A percentile compares a stretch with the other conserved stretches of the same genome.
Conservation (phyloP, 2,113 vertebrate species). For the Acanthisitta chloris region DNA sequence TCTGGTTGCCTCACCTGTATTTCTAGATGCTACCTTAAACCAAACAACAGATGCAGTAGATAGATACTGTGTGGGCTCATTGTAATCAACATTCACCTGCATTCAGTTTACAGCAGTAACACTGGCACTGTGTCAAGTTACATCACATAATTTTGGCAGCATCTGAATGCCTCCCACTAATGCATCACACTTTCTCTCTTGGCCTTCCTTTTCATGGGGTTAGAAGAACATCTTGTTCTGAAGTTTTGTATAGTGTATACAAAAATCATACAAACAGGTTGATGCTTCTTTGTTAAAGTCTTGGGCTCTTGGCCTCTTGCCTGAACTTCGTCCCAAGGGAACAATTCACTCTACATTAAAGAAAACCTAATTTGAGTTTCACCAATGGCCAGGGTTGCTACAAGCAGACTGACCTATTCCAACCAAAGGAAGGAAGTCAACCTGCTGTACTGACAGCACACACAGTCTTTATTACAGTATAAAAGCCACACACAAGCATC, state of each 20-base stretch:
- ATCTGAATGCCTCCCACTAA: background rate
- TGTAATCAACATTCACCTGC: conserved; percentile 35
- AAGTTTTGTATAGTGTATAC: background rate
- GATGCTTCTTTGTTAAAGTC: background rate
- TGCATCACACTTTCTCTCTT: background rate
- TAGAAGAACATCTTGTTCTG: conserved; percentile 40
- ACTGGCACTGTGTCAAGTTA: background rate
- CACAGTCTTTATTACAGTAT: background rate
- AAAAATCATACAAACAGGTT: conserved; percentile 18
- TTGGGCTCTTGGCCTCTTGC: background rate
- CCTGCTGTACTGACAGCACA: background rate
- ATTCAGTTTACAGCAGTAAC: background rate
- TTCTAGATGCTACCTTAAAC: background rate
- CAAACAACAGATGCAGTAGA: background rate
- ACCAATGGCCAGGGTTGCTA: background rate
- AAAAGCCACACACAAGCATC: background rate
- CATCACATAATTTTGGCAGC: background rate
- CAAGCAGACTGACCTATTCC: background rate
- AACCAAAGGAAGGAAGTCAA: background rate
- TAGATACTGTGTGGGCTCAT: background rate
- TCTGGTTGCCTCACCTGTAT: background rate
- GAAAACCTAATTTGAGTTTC: background rate
- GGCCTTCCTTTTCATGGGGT: conserved; percentile 2
- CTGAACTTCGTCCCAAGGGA: background rate
- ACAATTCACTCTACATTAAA: background rate